Evolutionary conservation across 2,797 vertebrate species (phyloP).

Genomic region (Liasis olivaceus): DNA sequence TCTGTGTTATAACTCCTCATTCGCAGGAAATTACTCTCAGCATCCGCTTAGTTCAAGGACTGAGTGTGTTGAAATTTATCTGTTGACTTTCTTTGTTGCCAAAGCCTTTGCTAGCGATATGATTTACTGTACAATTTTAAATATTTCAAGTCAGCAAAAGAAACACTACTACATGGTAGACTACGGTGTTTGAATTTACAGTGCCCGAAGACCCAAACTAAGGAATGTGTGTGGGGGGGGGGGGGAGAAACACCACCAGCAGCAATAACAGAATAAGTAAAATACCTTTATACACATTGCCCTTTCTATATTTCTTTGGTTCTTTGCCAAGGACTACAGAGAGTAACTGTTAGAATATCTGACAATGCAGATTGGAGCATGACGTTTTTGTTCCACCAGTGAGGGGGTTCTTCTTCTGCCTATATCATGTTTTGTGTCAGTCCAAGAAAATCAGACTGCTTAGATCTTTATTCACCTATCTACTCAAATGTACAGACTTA

Average conservation of each 20-base stretch:
- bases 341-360: not conserved
- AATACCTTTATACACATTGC: not conserved
- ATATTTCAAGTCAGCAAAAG: conserved; percentile 71
- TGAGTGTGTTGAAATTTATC: conserved; percentile 79
- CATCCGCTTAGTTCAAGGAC: conserved; percentile 77
- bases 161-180: conserved; percentile 52
- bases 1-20: conserved; percentile 71
- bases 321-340: conserved; percentile 17
- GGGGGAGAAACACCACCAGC: conserved; percentile 23
- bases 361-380: not conserved
- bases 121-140: conserved; percentile 78
- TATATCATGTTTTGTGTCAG: not conserved
- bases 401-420: not conserved
- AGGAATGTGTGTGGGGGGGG: not conserved
- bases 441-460: not conserved
- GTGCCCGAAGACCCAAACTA: conserved; percentile 20
- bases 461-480: not conserved
- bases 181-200: conserved; percentile 51
- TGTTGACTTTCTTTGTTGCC: conserved; percentile 83
- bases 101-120: conserved; percentile 76
- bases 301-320: conserved; percentile 32
- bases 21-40: conserved; percentile 81
- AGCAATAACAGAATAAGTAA: too few species aligned
- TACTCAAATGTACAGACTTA: conserved; percentile 13
- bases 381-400: conserved; percentile 5